Percentiles rank a stretch among this genome's conserved stretches.
Evolutionary conservation across 2,113 vertebrate genomes (phyloP).

Genomic region (Esox niger): DNA sequence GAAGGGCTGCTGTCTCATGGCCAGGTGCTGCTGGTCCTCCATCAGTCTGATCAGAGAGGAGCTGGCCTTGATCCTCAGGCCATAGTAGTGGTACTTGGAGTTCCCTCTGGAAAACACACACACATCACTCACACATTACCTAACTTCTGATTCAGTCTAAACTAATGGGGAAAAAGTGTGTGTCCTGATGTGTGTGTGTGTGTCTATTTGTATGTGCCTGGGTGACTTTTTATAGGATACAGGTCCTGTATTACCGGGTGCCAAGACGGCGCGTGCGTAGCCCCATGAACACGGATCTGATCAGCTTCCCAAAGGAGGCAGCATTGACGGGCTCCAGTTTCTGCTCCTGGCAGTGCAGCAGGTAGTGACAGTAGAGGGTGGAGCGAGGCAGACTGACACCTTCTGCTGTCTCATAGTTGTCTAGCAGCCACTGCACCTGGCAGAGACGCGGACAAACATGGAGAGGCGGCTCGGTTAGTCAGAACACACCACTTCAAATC

Average conservation of each 20-base stretch:
- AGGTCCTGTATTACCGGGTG: conserved; percentile 74
- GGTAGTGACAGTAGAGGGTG: conserved; percentile 95
- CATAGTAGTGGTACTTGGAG: conserved; percentile 94
- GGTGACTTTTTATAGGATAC: no score
- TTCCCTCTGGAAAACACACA: conserved; percentile 76
- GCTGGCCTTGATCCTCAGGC: conserved; percentile 89
- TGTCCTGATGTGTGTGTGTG: background rate
- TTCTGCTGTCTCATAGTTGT: conserved; percentile 94
- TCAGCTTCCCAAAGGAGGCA: conserved; percentile 91
- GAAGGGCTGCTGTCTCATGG: conserved; percentile 92
- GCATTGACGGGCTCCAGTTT: conserved; percentile 93
- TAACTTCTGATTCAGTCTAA: background rate
- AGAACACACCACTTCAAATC: conserved; percentile 7
- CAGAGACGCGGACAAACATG: conserved; percentile 54
- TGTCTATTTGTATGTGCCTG: background rate
- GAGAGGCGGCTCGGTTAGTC: conserved; percentile 65
- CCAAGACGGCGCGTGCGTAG: conserved; percentile 87
- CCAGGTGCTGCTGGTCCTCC: conserved; percentile 93
- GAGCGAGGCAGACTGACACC: conserved; percentile 90
- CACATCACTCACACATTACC: no score
- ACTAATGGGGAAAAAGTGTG: background rate
- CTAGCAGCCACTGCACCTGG: conserved; percentile 94
- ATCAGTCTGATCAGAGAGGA: conserved; percentile 87
- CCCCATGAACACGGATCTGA: conserved; percentile 92
- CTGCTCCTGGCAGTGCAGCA: conserved; percentile 94